Base-by-base conservation (phyloP, 2,888 invertebrate species). In the Ischnus inquisitorius region DNA sequence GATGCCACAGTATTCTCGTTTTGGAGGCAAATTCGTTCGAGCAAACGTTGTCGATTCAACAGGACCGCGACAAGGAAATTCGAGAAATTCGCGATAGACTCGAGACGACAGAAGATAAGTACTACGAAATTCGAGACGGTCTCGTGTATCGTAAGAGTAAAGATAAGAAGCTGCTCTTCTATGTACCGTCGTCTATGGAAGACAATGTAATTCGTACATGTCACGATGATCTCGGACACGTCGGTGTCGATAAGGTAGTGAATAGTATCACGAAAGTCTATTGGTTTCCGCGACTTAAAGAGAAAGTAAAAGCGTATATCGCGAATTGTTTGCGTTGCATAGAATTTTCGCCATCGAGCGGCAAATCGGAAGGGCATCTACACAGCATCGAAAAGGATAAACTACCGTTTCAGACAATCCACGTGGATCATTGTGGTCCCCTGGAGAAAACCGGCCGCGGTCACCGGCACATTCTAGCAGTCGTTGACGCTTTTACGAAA, bases 261-360 rank as follows among this genome's bases (percentile, higher is more conserved):
- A 67, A 67, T 10, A 54, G 65, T 25, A 76, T 88, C 51, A 75
- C 51, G 12, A 65, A 78, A 51, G 54, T 80, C 12, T 88, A 88
- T 54, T 87, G 85, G 85, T 87, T 88, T 48, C 86, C 86, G n/a
- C 72, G 71, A n/a, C 75, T 87, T 28, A 82, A 60, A 39, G 82
- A 85, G 19, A 87, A 89, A 69, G 81, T 89, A 5, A 89, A 88
- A 76, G 68, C 79, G 57, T 87, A 89, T 43, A 85, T 90, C 65
- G 6, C 39, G 25, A 90, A 88, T 79, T 91, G 90, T 83, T 60
- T 91, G 69, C 88, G 89, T 71, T 91, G 90, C 71, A 85, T 91
- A 5, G 79, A 67, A 14, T 88, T 82, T 57, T 86, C 86, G 8
- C 76, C 67, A 2, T 0, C 22, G 46, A 68, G 77, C 34, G 77